These are phyloP conservation scores for Yponomeuta cagnagella DNA, from an alignment of 2,888 invertebrate species.

Conservation along the genomic window DNA sequence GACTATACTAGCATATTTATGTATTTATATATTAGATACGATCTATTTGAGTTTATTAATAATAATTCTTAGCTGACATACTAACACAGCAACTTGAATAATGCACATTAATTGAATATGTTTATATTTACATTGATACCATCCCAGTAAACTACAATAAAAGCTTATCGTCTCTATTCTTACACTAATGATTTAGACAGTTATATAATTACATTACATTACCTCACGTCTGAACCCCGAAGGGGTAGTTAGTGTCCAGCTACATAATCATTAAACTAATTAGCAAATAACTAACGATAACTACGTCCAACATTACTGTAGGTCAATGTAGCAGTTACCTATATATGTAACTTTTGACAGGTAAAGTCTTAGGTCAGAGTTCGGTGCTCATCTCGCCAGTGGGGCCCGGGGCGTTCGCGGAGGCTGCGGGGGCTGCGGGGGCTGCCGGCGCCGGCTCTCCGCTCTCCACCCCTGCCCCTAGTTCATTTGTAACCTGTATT, in stretches of 20 bases:
- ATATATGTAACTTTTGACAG: no score
- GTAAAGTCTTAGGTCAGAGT: conserved; percentile 47
- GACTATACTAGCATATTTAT: not conserved
- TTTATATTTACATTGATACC: not conserved
- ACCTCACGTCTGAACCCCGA: no score
- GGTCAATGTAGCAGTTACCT: no score
- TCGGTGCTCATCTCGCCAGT: conserved; percentile 82
- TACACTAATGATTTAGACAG: no score
- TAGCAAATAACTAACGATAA: no score
- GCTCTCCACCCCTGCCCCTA: conserved; percentile 39
- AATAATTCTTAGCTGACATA: not conserved
- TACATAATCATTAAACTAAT: no score
- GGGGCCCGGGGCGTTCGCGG: conserved; percentile 40
- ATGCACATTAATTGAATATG: not conserved
- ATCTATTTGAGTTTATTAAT: not conserved
- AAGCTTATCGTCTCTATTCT: not conserved
- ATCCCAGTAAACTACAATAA: not conserved
- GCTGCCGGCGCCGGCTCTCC: conserved; percentile 28
- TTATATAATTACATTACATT: no score
- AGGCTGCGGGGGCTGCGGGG: conserved; percentile 28
- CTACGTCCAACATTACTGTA: no score
- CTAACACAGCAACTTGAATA: not conserved
- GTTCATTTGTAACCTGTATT: conserved; percentile 69
- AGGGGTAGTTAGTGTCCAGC: no score
- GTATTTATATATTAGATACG: no score